Percentiles rank a stretch among this genome's conserved stretches.
Conservation (phyloP, 2,888 invertebrate species). For the Asteroscopus sphinx region DNA sequence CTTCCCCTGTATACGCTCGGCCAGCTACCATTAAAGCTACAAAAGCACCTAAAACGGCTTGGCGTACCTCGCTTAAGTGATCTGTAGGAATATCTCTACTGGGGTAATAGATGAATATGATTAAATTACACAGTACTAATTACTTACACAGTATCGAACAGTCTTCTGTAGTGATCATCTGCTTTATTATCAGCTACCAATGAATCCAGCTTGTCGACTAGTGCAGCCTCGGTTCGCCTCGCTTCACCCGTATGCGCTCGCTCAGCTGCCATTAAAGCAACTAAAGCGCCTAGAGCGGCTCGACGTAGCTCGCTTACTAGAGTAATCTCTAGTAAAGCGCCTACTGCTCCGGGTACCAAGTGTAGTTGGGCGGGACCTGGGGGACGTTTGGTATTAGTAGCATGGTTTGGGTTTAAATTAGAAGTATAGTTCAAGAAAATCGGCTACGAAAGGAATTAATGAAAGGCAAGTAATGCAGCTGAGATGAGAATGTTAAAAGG, state of each 20-base stretch:
- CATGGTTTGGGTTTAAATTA: background rate
- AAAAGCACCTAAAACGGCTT: slow-evolving; percentile 97
- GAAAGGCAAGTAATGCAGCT: too few species aligned
- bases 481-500: too few species aligned
- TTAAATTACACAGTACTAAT: too few species aligned
- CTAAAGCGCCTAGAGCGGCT: slow-evolving; percentile 97
- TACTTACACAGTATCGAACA: slow-evolving; percentile 99
- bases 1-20: slow-evolving; percentile 94
- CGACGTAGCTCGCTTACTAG: slow-evolving; percentile 96
- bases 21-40: slow-evolving; percentile 99
- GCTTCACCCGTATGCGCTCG: slow-evolving; percentile 95
- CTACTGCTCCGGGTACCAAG: slow-evolving; percentile 97
- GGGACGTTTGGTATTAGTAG: too few species aligned
- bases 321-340: slow-evolving; percentile 97
- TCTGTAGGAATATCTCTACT: too few species aligned
- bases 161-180: slow-evolving; percentile 96
- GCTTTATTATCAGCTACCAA: slow-evolving; percentile 98
- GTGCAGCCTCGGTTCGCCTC: slow-evolving; percentile 96
- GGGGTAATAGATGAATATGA: too few species aligned
- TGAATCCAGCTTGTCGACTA: slow-evolving; percentile 98
- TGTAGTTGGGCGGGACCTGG: slow-evolving; percentile 95
- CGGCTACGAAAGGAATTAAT: too few species aligned
- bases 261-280: slow-evolving; percentile 98
- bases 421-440: too few species aligned
- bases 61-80: slow-evolving; percentile 96